Percentiles rank a stretch among this genome's conserved stretches.
phyloP scores from a whole-genome alignment of 2,888 invertebrate species.

The Megastigmus dorsalis region DNA sequence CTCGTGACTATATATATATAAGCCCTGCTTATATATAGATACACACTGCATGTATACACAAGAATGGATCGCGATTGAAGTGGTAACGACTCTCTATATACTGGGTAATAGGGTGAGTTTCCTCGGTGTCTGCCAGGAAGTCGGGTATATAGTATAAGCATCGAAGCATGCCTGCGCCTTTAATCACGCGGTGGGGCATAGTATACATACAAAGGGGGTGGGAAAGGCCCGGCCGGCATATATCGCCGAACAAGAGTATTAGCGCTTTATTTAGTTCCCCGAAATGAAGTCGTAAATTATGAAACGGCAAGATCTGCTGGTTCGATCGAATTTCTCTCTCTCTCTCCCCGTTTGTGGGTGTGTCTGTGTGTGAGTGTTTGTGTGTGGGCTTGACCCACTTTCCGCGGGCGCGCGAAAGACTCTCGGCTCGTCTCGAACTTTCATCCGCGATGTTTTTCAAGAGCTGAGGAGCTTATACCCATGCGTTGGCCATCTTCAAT shows the following conservation, averaged over 20 bases:
- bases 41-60: too few species aligned
- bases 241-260: background rate
- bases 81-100: too few species aligned
- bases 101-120: too few species aligned
- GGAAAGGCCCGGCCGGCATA: background rate
- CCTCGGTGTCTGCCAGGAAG: too few species aligned
- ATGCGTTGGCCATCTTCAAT: background rate
- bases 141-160: too few species aligned
- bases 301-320: conserved; percentile 13
- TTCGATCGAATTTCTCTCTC: conserved; percentile 21
- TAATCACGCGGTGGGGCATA: too few species aligned
- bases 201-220: background rate
- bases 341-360: background rate
- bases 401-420: too few species aligned
- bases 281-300: conserved; percentile 44
- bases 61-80: too few species aligned
- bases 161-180: too few species aligned
- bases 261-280: background rate
- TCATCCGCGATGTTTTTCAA: conserved; percentile 8
- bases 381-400: conserved; percentile 29
- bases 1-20: too few species aligned
- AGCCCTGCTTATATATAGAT: too few species aligned
- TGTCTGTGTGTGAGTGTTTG: too few species aligned
- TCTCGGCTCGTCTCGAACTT: background rate
- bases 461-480: background rate